Conservation (phyloP, 2,113 vertebrate species). For the Cercocebus atys region DNA sequence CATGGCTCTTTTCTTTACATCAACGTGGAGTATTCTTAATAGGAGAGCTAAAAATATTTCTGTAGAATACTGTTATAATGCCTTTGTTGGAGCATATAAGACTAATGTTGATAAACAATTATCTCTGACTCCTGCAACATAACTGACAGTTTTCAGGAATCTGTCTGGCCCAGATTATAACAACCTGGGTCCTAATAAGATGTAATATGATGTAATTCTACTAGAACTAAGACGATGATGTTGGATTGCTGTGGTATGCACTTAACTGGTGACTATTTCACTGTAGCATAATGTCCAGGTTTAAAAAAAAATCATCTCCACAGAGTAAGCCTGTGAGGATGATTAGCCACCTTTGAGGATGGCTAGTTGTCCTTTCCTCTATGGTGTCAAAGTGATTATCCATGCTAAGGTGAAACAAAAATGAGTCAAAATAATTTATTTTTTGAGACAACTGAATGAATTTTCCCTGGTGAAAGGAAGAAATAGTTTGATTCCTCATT, state of each 20-base stretch:
- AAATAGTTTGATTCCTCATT: neutral
- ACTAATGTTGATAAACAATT: neutral
- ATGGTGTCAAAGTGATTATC: neutral
- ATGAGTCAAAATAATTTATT: neutral
- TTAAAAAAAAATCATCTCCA: neutral
- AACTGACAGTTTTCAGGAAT: neutral
- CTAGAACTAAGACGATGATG: neutral
- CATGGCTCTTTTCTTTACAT: neutral
- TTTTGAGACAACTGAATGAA: neutral
- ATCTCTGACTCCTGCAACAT: neutral
- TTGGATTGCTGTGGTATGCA: neutral
- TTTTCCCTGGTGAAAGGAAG: neutral
- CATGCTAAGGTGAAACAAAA: neutral
- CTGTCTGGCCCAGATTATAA: neutral
- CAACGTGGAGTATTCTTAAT: neutral
- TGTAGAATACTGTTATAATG: neutral
- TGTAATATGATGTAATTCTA: neutral
- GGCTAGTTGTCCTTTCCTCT: neutral
- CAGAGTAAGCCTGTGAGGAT: neutral
- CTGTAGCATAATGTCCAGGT: neutral
- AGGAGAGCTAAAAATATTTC: neutral
- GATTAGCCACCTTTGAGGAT: neutral
- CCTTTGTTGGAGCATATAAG: neutral
- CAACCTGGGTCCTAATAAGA: neutral
- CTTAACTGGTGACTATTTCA: neutral